Evolutionary conservation across 2,888 invertebrate species (phyloP).

Genomic region (Pammene aurita): DNA sequence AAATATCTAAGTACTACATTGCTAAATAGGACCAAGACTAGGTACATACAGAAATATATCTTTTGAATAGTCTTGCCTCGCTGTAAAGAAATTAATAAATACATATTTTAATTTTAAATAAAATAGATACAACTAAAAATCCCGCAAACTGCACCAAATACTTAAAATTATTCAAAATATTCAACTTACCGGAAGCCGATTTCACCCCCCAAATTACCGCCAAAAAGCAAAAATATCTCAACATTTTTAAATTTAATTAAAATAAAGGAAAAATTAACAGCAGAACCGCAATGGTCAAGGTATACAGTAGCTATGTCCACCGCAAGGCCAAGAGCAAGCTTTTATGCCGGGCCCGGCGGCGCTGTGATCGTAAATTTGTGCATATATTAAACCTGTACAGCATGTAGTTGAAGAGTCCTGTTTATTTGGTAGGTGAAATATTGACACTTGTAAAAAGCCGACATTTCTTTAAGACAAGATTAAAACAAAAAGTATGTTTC

Average conservation of each 20-base stretch:
- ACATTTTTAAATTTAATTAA: constrained; percentile 47
- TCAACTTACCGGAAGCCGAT: constrained; percentile 59
- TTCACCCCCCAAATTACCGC: constrained; percentile 56
- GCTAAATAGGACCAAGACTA: too few relatives aligned
- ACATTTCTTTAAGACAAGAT: too few relatives aligned
- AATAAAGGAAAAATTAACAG: constrained; percentile 7
- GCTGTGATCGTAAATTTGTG: background rate
- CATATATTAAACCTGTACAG: constrained; percentile 9
- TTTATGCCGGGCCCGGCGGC: constrained; percentile 14
- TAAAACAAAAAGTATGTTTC: too few relatives aligned
- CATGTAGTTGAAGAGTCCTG: background rate
- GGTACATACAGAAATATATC: too few relatives aligned
- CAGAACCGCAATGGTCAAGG: constrained; percentile 4
- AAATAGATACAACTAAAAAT: too few relatives aligned
- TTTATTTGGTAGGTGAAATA: background rate
- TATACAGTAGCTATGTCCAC: background rate
- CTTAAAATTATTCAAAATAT: background rate
- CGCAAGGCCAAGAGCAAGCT: constrained; percentile 19
- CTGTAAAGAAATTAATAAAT: too few relatives aligned
- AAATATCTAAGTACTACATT: too few relatives aligned
- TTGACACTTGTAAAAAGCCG: too few relatives aligned
- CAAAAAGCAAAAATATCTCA: constrained; percentile 59
- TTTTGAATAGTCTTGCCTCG: too few relatives aligned
- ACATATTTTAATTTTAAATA: too few relatives aligned
- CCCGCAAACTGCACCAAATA: background rate